Percentiles rank a stretch among this genome's conserved stretches.
Evolutionary conservation across 1,140 invertebrate species (phyloP).

Genomic region (Ctenoplectra terminalis): DNA sequence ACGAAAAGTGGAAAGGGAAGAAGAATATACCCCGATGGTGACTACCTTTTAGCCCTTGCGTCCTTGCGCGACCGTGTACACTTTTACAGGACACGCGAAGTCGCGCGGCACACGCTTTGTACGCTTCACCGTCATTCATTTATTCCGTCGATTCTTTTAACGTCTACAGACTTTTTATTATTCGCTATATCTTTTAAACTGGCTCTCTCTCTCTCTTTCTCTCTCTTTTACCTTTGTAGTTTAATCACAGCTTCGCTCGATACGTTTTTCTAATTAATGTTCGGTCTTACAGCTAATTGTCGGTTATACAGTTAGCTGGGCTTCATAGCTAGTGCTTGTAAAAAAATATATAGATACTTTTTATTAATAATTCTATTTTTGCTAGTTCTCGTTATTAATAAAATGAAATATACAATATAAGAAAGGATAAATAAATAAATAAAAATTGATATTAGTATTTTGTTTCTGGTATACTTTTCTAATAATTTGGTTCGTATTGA

Average conservation of each 20-base stretch:
- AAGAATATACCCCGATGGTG: constrained; percentile 40
- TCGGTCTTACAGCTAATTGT: too few species aligned
- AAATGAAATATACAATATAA: too few species aligned
- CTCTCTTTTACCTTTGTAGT: neutral
- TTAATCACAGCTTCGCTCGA: neutral
- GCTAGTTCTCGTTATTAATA: too few species aligned
- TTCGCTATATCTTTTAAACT: neutral
- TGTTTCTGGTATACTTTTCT: too few species aligned
- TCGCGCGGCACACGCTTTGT: constrained; percentile 2
- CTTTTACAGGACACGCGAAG: constrained; percentile 8
- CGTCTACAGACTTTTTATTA: constrained; percentile 24
- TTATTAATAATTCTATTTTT: too few species aligned
- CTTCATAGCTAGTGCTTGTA: too few species aligned
- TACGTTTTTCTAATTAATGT: neutral
- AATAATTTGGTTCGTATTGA: too few species aligned
- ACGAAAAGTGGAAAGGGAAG: constrained; percentile 26
- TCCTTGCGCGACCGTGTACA: constrained; percentile 22
- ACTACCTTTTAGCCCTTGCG: constrained; percentile 34
- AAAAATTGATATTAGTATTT: too few species aligned
- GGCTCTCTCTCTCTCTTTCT: neutral
- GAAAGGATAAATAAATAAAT: too few species aligned
- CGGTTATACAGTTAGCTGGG: too few species aligned
- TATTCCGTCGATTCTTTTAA: constrained; percentile 28
- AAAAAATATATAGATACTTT: too few species aligned
- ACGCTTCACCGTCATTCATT: neutral